Conservation (phyloP, 1,140 invertebrate species). For the Brevipalpus yothersi region DNA sequence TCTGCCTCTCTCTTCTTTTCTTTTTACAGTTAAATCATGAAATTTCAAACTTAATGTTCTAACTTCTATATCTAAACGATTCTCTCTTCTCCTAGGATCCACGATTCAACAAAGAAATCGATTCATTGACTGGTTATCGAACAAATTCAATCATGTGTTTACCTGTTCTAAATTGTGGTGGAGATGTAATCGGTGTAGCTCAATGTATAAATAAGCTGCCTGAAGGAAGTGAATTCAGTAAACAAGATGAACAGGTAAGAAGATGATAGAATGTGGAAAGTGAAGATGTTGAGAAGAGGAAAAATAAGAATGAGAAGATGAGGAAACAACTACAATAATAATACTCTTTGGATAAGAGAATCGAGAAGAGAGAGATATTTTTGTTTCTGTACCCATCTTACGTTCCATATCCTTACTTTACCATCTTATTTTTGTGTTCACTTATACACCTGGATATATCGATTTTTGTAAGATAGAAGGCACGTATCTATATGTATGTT, state of each 20-base stretch:
- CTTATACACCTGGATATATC: no score
- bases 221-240: conserved; percentile 55
- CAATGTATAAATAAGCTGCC: conserved; percentile 91
- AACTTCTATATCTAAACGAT: neutral
- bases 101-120: conserved; percentile 71
- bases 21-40: neutral
- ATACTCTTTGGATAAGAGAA: no score
- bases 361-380: no score
- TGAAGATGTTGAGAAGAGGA: no score
- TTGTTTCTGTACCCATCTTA: no score
- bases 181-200: conserved; percentile 82
- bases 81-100: conserved; percentile 37
- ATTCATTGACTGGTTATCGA: conserved; percentile 69
- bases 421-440: no score
- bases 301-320: no score
- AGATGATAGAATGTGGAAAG: conserved; percentile 19
- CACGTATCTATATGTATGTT: no score
- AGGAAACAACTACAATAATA: no score
- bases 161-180: conserved; percentile 85
- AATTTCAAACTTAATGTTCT: neutral
- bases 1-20: neutral
- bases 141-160: conserved; percentile 72
- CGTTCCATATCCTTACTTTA: no score
- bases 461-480: no score
- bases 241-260: conserved; percentile 53